Base-by-base conservation (phyloP, 2,888 invertebrate genomes). In the Cremastinae sp. region DNA sequence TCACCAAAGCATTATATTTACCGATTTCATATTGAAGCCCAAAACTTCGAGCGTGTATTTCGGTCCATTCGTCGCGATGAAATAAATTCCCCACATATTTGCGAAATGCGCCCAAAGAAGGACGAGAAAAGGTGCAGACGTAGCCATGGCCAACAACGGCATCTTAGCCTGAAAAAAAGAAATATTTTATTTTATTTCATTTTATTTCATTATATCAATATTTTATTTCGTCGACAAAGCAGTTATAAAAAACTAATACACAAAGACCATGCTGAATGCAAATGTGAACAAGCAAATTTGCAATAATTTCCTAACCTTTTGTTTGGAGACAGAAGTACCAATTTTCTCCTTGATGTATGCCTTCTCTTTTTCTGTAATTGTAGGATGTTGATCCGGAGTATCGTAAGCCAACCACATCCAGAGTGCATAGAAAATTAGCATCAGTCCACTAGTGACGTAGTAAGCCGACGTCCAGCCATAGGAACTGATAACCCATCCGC, bases 61-160 rank as follows among this genome's bases (percentile, higher is more conserved):
- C 0, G 95, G 95, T 2, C 95, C 95, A 47, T 94, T 95, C 0
- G 95, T 95, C 87, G 95, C 92, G 61, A 95, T 92, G 84, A 96
- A 95, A 85, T 94, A 95, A 58, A 96, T 90, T 1, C 95, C 96
- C 95, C 96, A 96, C 85, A 95, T 91, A 82, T 94, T 95, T 28
- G 95, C 95, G 84, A 94, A 95, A 83, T 96, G 96, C 12, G 95
- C 90, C 55, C 94, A 87, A 2, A 92, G 81, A 83, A 95, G 90
- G 0, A 93, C 93, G 89, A 94, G 91, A 88, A 95, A 95, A 28
- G 95, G 95, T 47, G 93, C 80, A 0, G 95, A 95, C 1, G 92
- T 88, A 3, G 92, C 79, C 55, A 95, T 92, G 22, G 91, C 90
- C 83, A 90, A 92, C 82, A 94, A 92, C 1, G 95, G 95, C 5